Evolutionary conservation across 2,113 vertebrate genomes (phyloP).

Genomic region (Progne subis): DNA sequence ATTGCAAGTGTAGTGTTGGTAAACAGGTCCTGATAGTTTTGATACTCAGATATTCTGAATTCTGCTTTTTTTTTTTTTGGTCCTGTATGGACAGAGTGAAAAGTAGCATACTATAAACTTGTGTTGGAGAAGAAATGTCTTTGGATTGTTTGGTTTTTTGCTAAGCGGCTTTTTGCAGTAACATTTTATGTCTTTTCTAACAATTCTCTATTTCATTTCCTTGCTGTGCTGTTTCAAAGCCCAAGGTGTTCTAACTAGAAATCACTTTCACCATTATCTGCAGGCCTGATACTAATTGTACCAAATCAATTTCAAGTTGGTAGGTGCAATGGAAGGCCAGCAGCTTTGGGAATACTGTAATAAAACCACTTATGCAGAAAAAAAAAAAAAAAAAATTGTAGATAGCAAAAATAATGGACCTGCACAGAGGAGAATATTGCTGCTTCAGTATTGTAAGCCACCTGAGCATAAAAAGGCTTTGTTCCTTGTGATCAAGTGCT

Average conservation of each 20-base stretch:
- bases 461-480: background rate
- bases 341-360: background rate
- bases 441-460: background rate
- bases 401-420: background rate
- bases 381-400: background rate
- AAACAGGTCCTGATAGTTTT: background rate
- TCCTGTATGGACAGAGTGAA: background rate
- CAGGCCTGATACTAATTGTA: background rate
- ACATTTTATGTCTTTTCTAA: background rate
- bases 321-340: background rate
- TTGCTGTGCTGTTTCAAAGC: conserved; percentile 18
- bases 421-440: background rate
- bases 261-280: background rate
- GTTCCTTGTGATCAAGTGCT: background rate
- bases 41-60: background rate
- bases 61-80: background rate
- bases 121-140: background rate
- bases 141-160: background rate
- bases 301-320: background rate
- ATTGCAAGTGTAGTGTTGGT: background rate
- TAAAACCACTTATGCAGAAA: background rate
- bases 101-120: background rate
- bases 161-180: background rate
- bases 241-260: background rate
- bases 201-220: background rate